phyloP scores from a whole-genome alignment of 2,888 invertebrate species.

The Mimachlamys varia region DNA sequence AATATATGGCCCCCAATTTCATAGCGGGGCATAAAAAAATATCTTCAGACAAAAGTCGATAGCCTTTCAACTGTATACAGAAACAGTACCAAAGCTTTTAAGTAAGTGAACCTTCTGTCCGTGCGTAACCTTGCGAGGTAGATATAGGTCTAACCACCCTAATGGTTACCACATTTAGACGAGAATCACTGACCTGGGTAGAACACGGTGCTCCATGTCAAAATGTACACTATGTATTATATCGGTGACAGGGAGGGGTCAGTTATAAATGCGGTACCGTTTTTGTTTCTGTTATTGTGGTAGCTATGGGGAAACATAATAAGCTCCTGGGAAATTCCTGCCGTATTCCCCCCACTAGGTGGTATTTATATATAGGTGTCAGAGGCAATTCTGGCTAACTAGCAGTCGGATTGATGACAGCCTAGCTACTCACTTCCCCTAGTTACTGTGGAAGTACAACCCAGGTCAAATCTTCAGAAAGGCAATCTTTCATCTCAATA shows the following conservation, averaged over 20 bases:
- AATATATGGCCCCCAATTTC: too few species aligned
- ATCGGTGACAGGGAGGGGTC: background rate
- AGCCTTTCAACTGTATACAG: too few species aligned
- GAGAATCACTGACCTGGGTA: background rate
- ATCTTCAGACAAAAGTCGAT: too few species aligned
- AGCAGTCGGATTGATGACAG: background rate
- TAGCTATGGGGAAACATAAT: too few species aligned
- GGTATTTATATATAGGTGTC: background rate
- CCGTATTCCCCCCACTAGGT: too few species aligned
- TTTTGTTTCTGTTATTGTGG: too few species aligned
- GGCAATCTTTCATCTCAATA: too few species aligned
- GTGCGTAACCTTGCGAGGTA: background rate
- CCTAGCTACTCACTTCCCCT: background rate
- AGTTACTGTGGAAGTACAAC: background rate
- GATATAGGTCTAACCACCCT: background rate
- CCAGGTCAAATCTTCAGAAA: background rate
- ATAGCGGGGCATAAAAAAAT: too few species aligned
- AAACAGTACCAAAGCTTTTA: too few species aligned
- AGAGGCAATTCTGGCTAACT: background rate
- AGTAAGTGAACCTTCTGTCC: background rate
- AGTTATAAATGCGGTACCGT: background rate
- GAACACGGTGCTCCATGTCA: background rate
- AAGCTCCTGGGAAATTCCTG: too few species aligned
- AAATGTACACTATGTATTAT: background rate
- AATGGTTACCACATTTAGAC: background rate